Base-by-base conservation (phyloP, 2,888 invertebrate genomes). In the Herminia tarsipennalis region DNA sequence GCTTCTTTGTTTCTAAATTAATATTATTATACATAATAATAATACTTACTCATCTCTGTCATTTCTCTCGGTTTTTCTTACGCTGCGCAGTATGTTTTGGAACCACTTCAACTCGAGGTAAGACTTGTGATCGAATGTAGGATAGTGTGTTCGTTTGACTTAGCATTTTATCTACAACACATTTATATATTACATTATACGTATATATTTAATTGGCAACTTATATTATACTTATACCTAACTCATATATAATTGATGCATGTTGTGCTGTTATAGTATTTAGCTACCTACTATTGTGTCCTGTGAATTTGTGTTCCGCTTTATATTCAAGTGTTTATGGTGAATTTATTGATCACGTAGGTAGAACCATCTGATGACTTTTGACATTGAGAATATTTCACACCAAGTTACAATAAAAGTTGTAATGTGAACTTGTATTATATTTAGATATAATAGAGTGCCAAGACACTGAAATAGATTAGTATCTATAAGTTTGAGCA, bases 41-140 rank as follows among this genome's bases (percentile, higher is more conserved):
- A 75, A 76, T 80, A 86, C 80, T 86, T 77, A 88, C 81, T 87
- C 72, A 86, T 87, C 9, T 85, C 76, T 93, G 92, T 93, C 87
- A 91, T 94, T 93, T 94, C 93, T 93, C 88, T 93, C 93, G 94
- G 93, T 94, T 93, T 66, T 92, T 92, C 93, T 93, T 93, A 93
- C 94, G 95, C 95, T 95, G 95, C 95, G 93, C 96, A 98, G 98
- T 97, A 96, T 97, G 94, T 98, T 98, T 96, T 98, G 98, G 98
- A 98, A 97, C 95, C 97, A 98, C 96, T 98, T 98, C 96, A 98
- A 98, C 92, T 96, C 97, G 94, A 98, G 98, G 98, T 98, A 98
- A 98, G 97, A 94, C 57, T 76, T 83, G 73, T 77, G 69, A 65
- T 67, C 66, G 59, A 74, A 76, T 56, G 69, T 81, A 79, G 81